Percentiles rank a stretch among this genome's conserved stretches.
phyloP scores from a whole-genome alignment of 2,797 vertebrate genomes.

The Xiphorhynchus erythropygius region DNA sequence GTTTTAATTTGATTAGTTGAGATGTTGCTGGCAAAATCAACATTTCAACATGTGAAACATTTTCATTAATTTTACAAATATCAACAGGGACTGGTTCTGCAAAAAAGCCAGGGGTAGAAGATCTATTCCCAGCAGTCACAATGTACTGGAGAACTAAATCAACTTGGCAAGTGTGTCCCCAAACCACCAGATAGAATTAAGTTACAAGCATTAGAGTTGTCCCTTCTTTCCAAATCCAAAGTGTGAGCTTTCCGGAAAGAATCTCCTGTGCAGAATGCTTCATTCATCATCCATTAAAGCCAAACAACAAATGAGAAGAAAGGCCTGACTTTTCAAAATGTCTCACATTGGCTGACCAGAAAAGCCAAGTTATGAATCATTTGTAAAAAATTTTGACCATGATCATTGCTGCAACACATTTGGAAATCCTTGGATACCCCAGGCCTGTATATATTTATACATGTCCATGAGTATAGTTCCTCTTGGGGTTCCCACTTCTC shows the following conservation, averaged over 20 bases:
- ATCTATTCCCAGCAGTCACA: not conserved
- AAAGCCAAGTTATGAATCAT: not conserved
- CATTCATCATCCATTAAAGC: not conserved
- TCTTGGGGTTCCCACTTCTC: not conserved
- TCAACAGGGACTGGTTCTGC: not conserved
- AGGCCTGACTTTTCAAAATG: not conserved
- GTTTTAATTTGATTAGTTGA: conserved; percentile 13
- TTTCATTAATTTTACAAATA: conserved; percentile 20
- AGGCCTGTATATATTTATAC: not conserved
- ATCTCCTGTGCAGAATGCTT: not conserved
- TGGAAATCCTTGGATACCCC: not conserved
- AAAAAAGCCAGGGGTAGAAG: not conserved
- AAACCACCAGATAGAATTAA: not conserved
- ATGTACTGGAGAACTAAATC: not conserved
- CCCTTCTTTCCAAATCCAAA: not conserved
- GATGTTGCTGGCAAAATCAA: not conserved
- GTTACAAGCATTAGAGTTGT: not conserved
- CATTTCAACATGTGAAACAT: not conserved
- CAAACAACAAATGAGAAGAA: not conserved
- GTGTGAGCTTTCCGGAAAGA: not conserved
- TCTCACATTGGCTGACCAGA: not conserved
- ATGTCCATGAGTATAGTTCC: not conserved
- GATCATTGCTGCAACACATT: not conserved
- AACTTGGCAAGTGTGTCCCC: not conserved
- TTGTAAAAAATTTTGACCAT: not conserved